Percentiles rank a stretch among this genome's conserved stretches.
Conservation (phyloP, 2,888 invertebrate species). For the Lasiommata megera region DNA sequence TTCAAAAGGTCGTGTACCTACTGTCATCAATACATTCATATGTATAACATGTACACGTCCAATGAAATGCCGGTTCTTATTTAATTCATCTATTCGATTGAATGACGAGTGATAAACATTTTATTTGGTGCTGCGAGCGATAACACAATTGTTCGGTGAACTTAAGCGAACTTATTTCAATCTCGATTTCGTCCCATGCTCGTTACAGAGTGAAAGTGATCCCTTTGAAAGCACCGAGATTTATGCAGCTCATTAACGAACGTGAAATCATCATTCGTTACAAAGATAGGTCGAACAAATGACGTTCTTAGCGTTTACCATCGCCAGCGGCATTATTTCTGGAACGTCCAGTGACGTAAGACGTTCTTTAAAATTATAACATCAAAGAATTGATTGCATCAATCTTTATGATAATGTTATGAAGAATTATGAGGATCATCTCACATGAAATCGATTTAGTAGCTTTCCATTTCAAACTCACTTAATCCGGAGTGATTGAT, state of each 20-base stretch:
- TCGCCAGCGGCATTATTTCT: conserved; percentile 30
- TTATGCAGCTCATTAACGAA: conserved; percentile 46
- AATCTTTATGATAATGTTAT: conserved; percentile 26
- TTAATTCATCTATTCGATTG: conserved; percentile 17
- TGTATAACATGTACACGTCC: conserved; percentile 6
- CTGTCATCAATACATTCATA: too few species aligned
- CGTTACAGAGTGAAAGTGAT: conserved; percentile 53
- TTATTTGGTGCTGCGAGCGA: conserved; percentile 12
- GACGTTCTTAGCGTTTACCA: conserved; percentile 30
- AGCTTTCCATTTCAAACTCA: conserved; percentile 23
- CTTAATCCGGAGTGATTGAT: conserved; percentile 15
- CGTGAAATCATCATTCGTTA: conserved; percentile 43
- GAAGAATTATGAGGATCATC: conserved; percentile 26
- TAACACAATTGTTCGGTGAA: conserved; percentile 32
- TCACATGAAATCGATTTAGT: conserved; percentile 17
- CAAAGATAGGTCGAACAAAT: conserved; percentile 45
- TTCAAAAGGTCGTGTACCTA: conserved; percentile 1
- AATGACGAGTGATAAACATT: conserved; percentile 16
- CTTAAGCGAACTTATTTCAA: conserved; percentile 41
- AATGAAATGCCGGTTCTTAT: conserved; percentile 11
- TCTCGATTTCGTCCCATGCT: conserved; percentile 47
- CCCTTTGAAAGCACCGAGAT: conserved; percentile 47
- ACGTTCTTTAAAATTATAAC: conserved; percentile 39
- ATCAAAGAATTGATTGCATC: conserved; percentile 37
- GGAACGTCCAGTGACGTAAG: conserved; percentile 33